phyloP scores from a whole-genome alignment of 2,797 vertebrate genomes.

The Semaprochilodus insignis region DNA sequence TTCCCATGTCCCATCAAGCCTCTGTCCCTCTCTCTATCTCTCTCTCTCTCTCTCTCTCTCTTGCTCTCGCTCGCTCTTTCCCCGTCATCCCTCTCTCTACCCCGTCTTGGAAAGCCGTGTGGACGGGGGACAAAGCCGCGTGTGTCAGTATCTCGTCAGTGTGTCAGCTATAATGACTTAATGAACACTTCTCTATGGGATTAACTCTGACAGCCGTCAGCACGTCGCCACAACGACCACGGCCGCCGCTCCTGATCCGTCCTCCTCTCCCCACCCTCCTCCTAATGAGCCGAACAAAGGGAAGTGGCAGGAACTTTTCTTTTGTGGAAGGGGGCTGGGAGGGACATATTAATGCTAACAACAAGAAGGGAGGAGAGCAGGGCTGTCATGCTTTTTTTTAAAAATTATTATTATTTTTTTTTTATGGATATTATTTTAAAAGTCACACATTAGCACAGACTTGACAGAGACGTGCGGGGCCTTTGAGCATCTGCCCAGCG shows the following conservation, averaged over 20 bases:
- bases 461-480: conserved; percentile 15
- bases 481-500: not conserved
- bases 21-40: conserved; percentile 55
- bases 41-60: conserved; percentile 53
- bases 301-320: conserved; percentile 70
- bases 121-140: conserved; percentile 77
- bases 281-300: conserved; percentile 78
- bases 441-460: not conserved
- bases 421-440: not conserved
- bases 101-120: conserved; percentile 62
- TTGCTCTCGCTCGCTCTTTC: conserved; percentile 39
- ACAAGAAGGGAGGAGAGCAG: conserved; percentile 52
- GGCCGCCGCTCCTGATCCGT: conserved; percentile 46
- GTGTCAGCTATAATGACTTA: conserved; percentile 86
- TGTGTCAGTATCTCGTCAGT: conserved; percentile 77
- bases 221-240: conserved; percentile 65
- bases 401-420: conserved; percentile 8
- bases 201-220: conserved; percentile 84
- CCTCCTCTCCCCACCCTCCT: conserved; percentile 55
- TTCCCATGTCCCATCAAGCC: conserved; percentile 53
- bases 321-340: conserved; percentile 42
- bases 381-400: conserved; percentile 28
- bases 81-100: conserved; percentile 34
- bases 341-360: conserved; percentile 50
- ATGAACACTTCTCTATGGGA: conserved; percentile 84